Evolutionary conservation across 2,888 invertebrate species (phyloP).

Genomic region (Eugnorisma glareosa): DNA sequence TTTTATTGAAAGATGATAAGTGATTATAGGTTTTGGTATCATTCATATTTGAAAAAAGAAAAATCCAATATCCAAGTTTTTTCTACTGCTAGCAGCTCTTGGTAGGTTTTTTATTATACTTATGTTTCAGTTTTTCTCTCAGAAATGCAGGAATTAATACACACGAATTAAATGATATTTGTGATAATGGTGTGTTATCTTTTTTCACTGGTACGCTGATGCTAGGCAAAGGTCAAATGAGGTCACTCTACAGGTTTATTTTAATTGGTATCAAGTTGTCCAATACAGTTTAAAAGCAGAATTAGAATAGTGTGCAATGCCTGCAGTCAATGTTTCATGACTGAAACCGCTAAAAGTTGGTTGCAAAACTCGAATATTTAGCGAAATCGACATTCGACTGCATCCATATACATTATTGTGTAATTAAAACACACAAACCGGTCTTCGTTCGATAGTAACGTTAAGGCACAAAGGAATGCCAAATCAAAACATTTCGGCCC

Average conservation of each 20-base stretch:
- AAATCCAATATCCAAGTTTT: not conserved
- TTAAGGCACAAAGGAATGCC: conserved; percentile 69
- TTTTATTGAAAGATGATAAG: not conserved
- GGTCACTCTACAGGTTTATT: conserved; percentile 35
- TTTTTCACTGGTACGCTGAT: not conserved
- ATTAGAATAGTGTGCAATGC: not conserved
- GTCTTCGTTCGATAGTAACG: conserved; percentile 62
- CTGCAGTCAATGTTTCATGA: not conserved
- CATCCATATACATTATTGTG: conserved; percentile 58
- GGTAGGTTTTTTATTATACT: not conserved
- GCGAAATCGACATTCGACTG: conserved; percentile 32
- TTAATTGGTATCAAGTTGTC: not conserved
- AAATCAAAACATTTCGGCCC: conserved; percentile 54
- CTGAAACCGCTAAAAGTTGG: not conserved
- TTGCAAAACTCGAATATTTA: not conserved
- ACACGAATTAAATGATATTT: not conserved
- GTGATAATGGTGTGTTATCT: not conserved
- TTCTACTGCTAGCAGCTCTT: not conserved
- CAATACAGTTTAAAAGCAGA: no score
- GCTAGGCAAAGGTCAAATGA: conserved; percentile 29
- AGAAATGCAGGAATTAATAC: not conserved
- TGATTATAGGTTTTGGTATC: not conserved
- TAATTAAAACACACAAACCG: conserved; percentile 67
- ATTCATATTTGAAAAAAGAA: not conserved
- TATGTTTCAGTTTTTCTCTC: not conserved